These are phyloP conservation scores for Herpetotheres cachinnans DNA, from an alignment of 2,113 vertebrate species.

Conservation along the genomic window DNA sequence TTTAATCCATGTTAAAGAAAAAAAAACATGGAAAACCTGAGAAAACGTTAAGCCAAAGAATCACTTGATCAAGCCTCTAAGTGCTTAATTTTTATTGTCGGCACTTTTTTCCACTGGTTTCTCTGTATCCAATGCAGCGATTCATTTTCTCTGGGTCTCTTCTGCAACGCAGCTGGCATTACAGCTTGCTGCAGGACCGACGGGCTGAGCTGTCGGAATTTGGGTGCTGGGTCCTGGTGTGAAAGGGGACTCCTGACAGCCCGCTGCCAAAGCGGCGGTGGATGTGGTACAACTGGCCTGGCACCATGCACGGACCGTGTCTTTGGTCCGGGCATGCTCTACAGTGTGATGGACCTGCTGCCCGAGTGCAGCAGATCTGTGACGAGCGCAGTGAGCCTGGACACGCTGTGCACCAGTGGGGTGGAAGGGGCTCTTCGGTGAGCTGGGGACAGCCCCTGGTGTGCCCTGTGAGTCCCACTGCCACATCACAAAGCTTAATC, in stretches of 20 bases:
- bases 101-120: background rate
- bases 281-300: background rate
- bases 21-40: background rate
- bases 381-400: background rate
- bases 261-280: background rate
- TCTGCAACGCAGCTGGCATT: background rate
- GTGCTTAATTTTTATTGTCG: background rate
- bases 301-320: accelerated
- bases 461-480: background rate
- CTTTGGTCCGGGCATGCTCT: background rate
- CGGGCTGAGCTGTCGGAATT: background rate
- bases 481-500: background rate
- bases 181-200: background rate
- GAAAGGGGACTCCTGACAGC: background rate
- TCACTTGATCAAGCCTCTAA: background rate
- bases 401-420: background rate
- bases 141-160: background rate
- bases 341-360: background rate
- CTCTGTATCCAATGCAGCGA: background rate
- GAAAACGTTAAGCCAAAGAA: background rate
- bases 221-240: background rate
- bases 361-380: too few species aligned
- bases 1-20: background rate
- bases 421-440: background rate
- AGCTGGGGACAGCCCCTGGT: too few species aligned